Evolutionary conservation across 2,797 vertebrate species (phyloP).

Genomic region (Rhinoraja longicauda): DNA sequence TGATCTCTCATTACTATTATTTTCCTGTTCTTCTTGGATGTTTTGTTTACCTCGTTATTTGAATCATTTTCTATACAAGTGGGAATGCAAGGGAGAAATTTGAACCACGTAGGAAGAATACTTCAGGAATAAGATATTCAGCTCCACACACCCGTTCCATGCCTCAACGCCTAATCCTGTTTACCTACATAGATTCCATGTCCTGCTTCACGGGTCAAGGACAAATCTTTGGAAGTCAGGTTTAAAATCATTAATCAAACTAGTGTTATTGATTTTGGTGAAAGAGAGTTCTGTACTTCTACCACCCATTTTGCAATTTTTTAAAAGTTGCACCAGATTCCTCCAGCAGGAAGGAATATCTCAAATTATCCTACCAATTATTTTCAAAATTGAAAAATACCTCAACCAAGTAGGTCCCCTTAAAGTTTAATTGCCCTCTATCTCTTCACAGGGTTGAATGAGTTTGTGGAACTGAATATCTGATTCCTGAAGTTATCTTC

Average conservation of each 20-base stretch:
- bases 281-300: neutral
- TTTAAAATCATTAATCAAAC: neutral
- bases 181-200: neutral
- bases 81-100: neutral
- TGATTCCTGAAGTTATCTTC: no score
- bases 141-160: neutral
- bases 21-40: neutral
- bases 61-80: neutral
- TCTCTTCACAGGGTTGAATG: no score
- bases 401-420: neutral
- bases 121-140: neutral
- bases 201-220: no score
- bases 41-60: neutral
- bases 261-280: neutral
- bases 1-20: neutral
- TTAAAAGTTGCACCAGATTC: neutral
- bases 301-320: neutral
- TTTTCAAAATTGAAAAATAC: neutral
- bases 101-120: neutral
- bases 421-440: neutral
- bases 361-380: neutral
- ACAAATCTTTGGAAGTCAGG: neutral
- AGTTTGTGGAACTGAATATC: no score
- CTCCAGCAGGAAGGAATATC: neutral
- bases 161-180: neutral